These are phyloP conservation scores for Zosterops borbonicus DNA, from an alignment of 2,113 vertebrate species.

Conservation along the genomic window DNA sequence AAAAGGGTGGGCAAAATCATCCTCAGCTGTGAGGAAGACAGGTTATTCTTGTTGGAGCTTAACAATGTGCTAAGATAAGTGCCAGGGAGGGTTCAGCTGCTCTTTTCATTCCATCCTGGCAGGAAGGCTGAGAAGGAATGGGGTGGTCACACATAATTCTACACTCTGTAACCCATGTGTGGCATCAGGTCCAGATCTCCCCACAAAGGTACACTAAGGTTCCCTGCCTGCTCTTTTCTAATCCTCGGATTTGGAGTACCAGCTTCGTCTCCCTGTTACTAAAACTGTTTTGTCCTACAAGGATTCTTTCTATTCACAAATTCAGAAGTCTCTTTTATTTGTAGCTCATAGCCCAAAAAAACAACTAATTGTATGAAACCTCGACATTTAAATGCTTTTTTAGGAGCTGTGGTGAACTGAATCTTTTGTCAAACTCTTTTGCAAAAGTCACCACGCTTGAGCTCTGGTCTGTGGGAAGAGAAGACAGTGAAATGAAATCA, in stretches of 20 bases:
- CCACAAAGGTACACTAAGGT: fast-evolving
- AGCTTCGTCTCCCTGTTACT: background rate
- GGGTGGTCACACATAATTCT: background rate
- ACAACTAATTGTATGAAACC: background rate
- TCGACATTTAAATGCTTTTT: background rate
- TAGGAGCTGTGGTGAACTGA: background rate
- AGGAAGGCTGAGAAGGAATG: background rate
- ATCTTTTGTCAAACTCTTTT: background rate
- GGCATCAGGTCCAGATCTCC: background rate
- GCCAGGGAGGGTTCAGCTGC: background rate
- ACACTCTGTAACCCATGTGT: background rate
- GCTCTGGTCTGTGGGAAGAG: background rate
- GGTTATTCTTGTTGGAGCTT: background rate
- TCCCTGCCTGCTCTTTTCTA: background rate
- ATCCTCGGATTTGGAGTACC: background rate
- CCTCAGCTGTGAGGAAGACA: background rate
- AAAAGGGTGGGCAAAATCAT: background rate
- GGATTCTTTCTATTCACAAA: background rate
- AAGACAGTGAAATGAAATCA: background rate
- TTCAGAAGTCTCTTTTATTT: background rate
- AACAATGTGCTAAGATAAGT: background rate
- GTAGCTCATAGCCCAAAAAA: background rate
- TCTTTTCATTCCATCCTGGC: background rate
- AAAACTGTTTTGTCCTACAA: background rate
- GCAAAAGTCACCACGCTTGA: background rate